Base-by-base conservation (phyloP, 2,113 vertebrate genomes). In the Piaya cayana region DNA sequence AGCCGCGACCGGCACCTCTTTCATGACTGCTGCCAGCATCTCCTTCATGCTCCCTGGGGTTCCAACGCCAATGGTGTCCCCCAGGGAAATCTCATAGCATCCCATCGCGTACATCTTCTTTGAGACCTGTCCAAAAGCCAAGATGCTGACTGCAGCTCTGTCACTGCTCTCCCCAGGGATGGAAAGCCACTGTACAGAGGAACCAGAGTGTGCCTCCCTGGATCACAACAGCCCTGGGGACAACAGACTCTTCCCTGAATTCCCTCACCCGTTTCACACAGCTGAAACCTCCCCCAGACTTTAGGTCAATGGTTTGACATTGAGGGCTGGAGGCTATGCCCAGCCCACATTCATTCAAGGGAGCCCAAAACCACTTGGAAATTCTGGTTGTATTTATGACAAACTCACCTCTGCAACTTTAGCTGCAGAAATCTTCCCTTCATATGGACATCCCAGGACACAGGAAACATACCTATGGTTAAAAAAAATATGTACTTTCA, bases 41-140 rank as follows among this genome's bases (percentile, higher is more conserved):
- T 99, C 98, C 67, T 9, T 97, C 99, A 99, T 99, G 97, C 97
- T 96, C 3, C 99, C 99, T 0, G 99, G 99, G 30, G 99, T 99
- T 52, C 99, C 99, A 39, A 99, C 97, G 4, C 99, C 99, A 1
- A 99, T 99, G 70, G 99, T 99, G 97, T 99, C 99, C 6, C 99
- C 99, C 4, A 99, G 98, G 7, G 99, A 99, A 95, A 99, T 99
- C 97, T 99, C 99, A 2, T 99, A 99, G 98, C 99, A 99, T 8
- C 99, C 99, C 99, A 99, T 99, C 1, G 98, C 97, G 82, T 99
- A 99, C 82, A 99, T 89, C 90, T 98, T 98, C 98, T 99, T 99
- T 3, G 99, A 97, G 8, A 99, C 99, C 98, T 99, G 97, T 1
- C 29, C 62, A 12, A 45, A n/a, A 68, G 47, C 22, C 65, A 16